Evolutionary conservation across 2,113 vertebrate species (phyloP).

Genomic region (Geococcyx californianus): DNA sequence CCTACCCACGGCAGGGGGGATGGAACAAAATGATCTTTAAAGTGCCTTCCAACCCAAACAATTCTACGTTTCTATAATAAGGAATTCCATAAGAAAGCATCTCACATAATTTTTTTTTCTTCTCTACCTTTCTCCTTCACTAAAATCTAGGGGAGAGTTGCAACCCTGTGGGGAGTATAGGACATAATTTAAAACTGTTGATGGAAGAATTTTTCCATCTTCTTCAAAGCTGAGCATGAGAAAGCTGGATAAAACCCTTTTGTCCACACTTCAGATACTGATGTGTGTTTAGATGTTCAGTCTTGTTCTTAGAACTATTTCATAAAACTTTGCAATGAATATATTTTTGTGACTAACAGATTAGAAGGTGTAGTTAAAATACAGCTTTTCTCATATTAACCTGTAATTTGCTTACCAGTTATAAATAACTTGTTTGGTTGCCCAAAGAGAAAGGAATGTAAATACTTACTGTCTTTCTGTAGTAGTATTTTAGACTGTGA

Average conservation of each 20-base stretch:
- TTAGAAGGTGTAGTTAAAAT: not conserved
- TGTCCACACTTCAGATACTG: not conserved
- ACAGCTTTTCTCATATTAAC: not conserved
- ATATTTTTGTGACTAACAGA: not conserved
- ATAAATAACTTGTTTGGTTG: not conserved
- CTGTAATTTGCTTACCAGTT: not conserved
- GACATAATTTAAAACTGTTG: not conserved
- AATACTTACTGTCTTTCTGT: not conserved
- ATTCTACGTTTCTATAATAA: not conserved
- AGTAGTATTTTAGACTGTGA: not conserved
- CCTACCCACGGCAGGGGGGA: too few species aligned
- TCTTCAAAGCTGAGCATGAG: not conserved
- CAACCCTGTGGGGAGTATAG: not conserved
- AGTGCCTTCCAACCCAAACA: too few species aligned
- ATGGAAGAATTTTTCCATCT: not conserved
- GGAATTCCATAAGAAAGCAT: not conserved
- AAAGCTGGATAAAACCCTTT: not conserved
- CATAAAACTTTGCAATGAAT: not conserved
- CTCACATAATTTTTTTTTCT: accelerated
- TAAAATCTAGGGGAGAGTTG: not conserved
- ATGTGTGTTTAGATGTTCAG: not conserved
- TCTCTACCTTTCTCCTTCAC: not conserved
- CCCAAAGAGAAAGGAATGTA: not conserved
- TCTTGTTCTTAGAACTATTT: not conserved
- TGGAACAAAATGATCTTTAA: too few species aligned